A percentile compares a stretch with the other conserved stretches of the same genome.
These are phyloP conservation scores for Polypedilum pembai DNA, from an alignment of 1,140 invertebrate genomes.

Conservation along the genomic window DNA sequence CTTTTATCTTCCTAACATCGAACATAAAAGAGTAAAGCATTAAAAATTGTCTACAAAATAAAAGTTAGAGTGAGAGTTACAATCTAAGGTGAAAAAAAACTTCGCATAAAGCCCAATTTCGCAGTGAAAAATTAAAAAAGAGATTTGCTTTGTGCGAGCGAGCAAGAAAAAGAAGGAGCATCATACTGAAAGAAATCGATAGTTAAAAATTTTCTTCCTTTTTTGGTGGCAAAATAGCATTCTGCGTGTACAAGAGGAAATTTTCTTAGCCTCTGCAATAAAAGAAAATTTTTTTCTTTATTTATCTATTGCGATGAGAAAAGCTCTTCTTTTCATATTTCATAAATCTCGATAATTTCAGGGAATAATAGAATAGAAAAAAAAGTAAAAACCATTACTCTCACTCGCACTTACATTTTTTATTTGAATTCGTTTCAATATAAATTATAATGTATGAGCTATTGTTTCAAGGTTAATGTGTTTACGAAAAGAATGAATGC, in stretches of 20 bases:
- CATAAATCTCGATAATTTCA: too few species aligned
- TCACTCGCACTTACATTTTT: background rate
- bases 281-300: too few species aligned
- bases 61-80: background rate
- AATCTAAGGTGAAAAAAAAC: too few species aligned
- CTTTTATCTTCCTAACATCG: background rate
- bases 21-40: background rate
- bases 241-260: too few species aligned
- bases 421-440: constrained; percentile 9
- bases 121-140: too few species aligned
- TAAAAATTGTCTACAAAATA: background rate
- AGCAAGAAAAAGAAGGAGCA: constrained; percentile 17
- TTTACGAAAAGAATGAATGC: background rate
- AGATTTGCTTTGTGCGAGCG: background rate
- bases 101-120: too few species aligned
- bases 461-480: constrained; percentile 27
- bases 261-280: too few species aligned
- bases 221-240: too few species aligned
- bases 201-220: background rate
- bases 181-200: background rate
- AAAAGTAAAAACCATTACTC: background rate
- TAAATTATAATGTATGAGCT: background rate
- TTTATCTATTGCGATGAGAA: too few species aligned
- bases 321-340: too few species aligned
- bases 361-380: background rate